phyloP scores from a whole-genome alignment of 2,888 invertebrate genomes.

The Mamestra brassicae region DNA sequence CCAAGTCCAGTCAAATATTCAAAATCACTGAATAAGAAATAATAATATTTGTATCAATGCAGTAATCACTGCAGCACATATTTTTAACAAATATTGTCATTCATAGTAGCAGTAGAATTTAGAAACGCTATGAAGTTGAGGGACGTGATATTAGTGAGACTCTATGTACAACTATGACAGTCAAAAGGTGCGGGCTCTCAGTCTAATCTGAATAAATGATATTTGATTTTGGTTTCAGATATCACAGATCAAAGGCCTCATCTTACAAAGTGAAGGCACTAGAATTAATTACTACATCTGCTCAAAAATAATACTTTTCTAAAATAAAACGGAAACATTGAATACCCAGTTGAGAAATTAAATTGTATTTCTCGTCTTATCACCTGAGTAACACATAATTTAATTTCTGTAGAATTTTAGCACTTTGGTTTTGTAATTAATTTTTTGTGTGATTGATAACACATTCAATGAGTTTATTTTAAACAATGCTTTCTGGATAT shows the following conservation, averaged over 20 bases:
- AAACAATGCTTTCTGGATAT: neutral
- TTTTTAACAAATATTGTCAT: no score
- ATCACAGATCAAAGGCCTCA: no score
- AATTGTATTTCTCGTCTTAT: slow-evolving; percentile 14
- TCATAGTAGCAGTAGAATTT: no score
- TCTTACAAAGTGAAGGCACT: no score
- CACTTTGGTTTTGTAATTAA: slow-evolving; percentile 27
- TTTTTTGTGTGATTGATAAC: slow-evolving; percentile 13
- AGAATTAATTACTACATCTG: no score
- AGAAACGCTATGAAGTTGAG: no score
- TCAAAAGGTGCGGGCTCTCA: no score
- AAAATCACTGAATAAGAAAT: neutral
- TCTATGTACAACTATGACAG: no score
- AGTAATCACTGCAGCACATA: no score
- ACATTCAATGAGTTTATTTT: slow-evolving; percentile 2
- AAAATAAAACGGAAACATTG: neutral
- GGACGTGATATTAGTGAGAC: no score
- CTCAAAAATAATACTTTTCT: neutral
- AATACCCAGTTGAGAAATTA: neutral
- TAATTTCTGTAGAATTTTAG: slow-evolving; percentile 11
- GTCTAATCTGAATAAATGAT: no score
- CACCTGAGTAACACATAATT: slow-evolving; percentile 4
- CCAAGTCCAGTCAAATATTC: neutral
- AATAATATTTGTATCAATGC: neutral
- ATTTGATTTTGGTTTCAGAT: no score